Base-by-base conservation (phyloP, 92 coral and sea anemone genomes). In the Blastomussa wellsi region DNA sequence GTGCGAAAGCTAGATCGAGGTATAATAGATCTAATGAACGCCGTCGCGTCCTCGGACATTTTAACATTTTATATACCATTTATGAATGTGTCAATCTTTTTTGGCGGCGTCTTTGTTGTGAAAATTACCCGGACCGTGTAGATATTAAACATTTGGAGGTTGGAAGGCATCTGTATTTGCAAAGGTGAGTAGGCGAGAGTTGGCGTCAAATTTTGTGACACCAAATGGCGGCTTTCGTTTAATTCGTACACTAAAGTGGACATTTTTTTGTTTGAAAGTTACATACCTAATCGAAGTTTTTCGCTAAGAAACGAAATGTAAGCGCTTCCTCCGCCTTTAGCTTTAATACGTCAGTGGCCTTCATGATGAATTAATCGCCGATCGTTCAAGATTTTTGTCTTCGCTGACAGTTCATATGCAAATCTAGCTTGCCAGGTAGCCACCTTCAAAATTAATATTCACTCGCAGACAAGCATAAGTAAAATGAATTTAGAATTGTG, bases 401-500 rank as follows among this genome's bases (percentile, higher is more conserved):
- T 2, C 19, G 31, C 14, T 81, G 77, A 81, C 85, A 31, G 66
- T 69, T 81, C 77, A 68, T 48, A 82, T 82, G 86, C 78, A 82
- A 82, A 82, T 82, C 71, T 35, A 33, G 36, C 12, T 3, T 0
- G 78, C 32, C 29, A 53, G 48, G 35, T 52, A 82, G 70, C 69
- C 86, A 26, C 86, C 86, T 49, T 24, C 77, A 17, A 52, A 16
- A 47, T 82, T 33, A 71, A 71, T 68, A 51, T 82, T 70, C 47
- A 66, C 74, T 39, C 78, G 52, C 38, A 55, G 55, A 38, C 78
- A 53, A 52, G 51, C 64, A 24, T 41, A 71, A 29, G 60, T 42
- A 29, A 80, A 65, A 65, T 80, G 38, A 66, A 47, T 60, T 41
- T 24, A 60, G 51, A 64, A 44, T 79, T 79, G 52, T 59, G 37